phyloP scores from a whole-genome alignment of 1,140 invertebrate species.

The Aporrectodea caliginosa region DNA sequence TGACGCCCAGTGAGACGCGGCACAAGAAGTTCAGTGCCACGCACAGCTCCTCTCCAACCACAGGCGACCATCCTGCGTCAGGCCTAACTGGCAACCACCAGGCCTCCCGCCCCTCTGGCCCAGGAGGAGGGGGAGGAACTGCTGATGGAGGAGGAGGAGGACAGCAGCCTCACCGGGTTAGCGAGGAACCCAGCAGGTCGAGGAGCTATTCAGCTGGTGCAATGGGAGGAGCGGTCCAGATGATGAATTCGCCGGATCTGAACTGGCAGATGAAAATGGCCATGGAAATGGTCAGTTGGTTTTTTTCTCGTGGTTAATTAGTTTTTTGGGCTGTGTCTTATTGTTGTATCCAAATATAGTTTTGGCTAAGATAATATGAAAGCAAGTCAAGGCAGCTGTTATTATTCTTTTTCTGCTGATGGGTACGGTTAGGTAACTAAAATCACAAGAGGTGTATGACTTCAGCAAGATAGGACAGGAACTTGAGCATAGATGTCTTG shows the following conservation, averaged over 20 bases:
- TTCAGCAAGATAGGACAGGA: no score
- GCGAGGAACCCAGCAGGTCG: not conserved
- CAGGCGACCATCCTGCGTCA: not conserved
- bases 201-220: not conserved
- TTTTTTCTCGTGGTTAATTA: not conserved
- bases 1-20: not conserved
- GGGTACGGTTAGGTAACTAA: no score
- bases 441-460: no score
- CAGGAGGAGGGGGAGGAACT: not conserved
- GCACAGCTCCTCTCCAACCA: not conserved
- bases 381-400: no score
- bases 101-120: not conserved
- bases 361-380: no score
- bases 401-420: no score
- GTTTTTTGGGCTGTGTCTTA: no score
- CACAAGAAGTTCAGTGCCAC: not conserved
- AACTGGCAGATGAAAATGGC: not conserved
- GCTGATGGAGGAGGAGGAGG: not conserved
- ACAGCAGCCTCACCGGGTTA: not conserved
- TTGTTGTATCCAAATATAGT: no score
- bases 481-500: no score
- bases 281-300: not conserved
- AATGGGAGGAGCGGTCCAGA: not conserved
- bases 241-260: not conserved
- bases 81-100: not conserved